Percentiles rank a stretch among this genome's conserved stretches.
Evolutionary conservation across 1,140 invertebrate genomes (phyloP).

Genomic region (Hyposmocoma kahamanoa): DNA sequence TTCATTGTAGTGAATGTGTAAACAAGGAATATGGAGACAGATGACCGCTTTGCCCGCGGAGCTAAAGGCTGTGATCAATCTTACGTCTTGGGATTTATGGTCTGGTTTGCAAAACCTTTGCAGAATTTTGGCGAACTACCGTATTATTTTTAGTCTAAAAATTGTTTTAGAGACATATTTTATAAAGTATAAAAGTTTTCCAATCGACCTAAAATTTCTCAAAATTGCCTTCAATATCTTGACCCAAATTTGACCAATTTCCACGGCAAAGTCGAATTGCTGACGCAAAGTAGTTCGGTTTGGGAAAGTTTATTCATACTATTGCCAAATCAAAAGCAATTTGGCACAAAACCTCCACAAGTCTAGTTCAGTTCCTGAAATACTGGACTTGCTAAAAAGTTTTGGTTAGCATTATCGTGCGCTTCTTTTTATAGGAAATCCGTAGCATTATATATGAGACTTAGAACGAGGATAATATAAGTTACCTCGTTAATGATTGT

Average conservation of each 20-base stretch:
- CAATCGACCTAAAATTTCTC: not conserved
- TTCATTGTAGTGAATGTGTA: constrained; percentile 26
- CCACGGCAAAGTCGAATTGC: not conserved
- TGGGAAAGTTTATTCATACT: not conserved
- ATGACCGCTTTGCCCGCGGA: not conserved
- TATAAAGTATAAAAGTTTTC: not conserved
- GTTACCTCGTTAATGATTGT: not conserved
- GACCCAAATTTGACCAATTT: not conserved
- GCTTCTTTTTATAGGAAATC: not conserved
- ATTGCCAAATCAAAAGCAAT: not conserved
- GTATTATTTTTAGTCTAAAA: not conserved
- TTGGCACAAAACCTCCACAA: not conserved
- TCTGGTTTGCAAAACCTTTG: not conserved
- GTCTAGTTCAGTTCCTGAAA: not conserved
- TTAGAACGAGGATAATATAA: not conserved
- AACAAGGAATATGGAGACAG: constrained; percentile 16
- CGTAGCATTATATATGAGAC: not conserved
- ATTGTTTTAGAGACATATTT: not conserved
- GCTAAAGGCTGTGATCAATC: no score
- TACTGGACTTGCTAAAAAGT: not conserved
- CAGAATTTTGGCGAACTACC: not conserved
- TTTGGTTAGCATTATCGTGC: not conserved
- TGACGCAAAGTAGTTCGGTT: not conserved
- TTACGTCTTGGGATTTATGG: no score
- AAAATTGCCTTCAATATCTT: not conserved